phyloP scores from a whole-genome alignment of 2,113 vertebrate genomes.

The Elephantulus edwardii region DNA sequence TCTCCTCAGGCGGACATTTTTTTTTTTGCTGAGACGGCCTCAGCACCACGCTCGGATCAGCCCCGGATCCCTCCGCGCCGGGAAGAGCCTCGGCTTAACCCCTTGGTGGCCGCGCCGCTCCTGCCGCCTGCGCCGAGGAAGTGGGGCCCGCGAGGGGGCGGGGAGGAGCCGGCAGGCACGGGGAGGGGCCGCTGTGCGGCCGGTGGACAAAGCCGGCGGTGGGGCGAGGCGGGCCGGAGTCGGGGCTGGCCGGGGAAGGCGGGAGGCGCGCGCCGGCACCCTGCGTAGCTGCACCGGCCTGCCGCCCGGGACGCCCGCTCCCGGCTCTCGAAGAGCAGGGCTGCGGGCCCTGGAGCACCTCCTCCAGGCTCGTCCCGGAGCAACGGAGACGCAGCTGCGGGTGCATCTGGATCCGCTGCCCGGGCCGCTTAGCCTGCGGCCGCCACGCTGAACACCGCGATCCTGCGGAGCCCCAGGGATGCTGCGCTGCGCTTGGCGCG shows the following conservation, averaged over 20 bases:
- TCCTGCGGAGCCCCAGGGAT: background rate
- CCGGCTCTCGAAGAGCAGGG: background rate
- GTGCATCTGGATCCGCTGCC: background rate
- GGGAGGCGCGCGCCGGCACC: background rate
- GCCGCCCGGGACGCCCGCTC: background rate
- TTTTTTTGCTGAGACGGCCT: constrained; percentile 89
- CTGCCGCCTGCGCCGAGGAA: constrained; percentile 19
- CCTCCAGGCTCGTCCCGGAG: background rate
- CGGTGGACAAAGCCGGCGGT: constrained; percentile 62
- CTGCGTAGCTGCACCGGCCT: background rate
- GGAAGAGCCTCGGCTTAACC: constrained; percentile 81
- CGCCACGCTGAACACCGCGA: no score
- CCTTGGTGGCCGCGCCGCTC: constrained; percentile 63
- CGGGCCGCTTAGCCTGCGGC: background rate
- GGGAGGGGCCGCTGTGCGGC: constrained; percentile 43
- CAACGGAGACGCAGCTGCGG: background rate
- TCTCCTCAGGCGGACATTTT: constrained; percentile 99
- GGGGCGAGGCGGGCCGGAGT: constrained; percentile 21
- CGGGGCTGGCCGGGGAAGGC: background rate
- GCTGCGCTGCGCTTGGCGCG: background rate
- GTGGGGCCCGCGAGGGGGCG: constrained; percentile 36
- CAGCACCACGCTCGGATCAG: constrained; percentile 89
- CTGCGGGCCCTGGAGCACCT: constrained; percentile 25
- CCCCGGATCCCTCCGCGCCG: constrained; percentile 94
- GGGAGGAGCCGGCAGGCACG: constrained; percentile 41